These are phyloP conservation scores for Tupaia chinensis DNA, from an alignment of 2,113 vertebrate species.

Conservation along the genomic window DNA sequence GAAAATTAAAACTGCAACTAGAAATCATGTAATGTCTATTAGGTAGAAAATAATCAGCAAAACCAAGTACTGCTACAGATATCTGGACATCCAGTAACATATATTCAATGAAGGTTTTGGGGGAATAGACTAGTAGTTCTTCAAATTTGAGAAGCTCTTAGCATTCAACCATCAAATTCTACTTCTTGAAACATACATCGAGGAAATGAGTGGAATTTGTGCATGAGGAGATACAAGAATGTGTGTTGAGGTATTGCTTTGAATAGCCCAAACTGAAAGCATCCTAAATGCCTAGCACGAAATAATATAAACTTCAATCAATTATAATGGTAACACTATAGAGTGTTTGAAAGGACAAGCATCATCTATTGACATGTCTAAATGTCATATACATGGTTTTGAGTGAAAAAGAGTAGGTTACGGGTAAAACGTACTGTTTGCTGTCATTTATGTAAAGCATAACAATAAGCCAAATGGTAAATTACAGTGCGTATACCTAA, in stretches of 20 bases:
- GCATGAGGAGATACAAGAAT: neutral
- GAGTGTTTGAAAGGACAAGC: neutral
- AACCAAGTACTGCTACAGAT: neutral
- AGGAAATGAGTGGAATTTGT: neutral
- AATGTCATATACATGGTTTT: neutral
- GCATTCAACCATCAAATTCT: neutral
- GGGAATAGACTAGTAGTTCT: neutral
- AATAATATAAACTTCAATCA: neutral
- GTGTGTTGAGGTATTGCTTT: neutral
- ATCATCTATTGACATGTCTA: neutral
- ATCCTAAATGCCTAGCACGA: neutral
- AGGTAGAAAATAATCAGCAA: neutral
- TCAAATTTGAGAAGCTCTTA: neutral
- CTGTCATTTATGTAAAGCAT: constrained; percentile 25
- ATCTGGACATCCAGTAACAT: neutral
- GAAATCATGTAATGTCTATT: neutral
- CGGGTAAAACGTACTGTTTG: neutral
- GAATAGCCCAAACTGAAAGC: neutral
- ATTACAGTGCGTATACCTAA: neutral
- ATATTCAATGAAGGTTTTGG: neutral
- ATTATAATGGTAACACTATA: neutral
- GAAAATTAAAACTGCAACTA: neutral
- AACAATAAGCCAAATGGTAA: neutral
- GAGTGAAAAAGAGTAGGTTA: neutral
- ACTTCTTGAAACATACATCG: neutral